phyloP scores from a whole-genome alignment of 1,140 invertebrate genomes.

The Polypedilum vanderplanki region DNA sequence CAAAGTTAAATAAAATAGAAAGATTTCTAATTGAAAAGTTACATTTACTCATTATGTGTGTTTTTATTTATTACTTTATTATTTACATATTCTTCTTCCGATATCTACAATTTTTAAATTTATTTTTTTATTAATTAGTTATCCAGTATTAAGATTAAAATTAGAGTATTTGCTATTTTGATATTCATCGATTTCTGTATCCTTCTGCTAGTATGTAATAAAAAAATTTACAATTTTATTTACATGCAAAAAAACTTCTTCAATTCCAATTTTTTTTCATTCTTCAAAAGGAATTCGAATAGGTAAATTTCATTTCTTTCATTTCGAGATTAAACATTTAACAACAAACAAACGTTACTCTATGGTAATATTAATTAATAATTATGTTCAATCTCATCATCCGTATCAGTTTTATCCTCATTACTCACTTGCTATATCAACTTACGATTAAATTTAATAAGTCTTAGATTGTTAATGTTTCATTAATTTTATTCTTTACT shows the following conservation, averaged over 20 bases:
- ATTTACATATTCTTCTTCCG: neutral
- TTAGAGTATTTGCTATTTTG: conserved; percentile 19
- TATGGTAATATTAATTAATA: neutral
- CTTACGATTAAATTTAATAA: conserved; percentile 8
- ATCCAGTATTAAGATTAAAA: neutral
- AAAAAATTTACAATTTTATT: neutral
- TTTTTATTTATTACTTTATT: neutral
- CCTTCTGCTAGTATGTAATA: neutral
- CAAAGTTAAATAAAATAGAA: neutral
- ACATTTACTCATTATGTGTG: neutral
- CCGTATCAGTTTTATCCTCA: neutral
- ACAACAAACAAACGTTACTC: conserved; percentile 5
- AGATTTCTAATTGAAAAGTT: neutral
- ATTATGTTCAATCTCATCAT: neutral
- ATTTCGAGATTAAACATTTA: conserved; percentile 1
- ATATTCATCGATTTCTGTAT: neutral
- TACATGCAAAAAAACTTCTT: conserved; percentile 12
- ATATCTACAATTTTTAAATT: neutral
- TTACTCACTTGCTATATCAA: neutral
- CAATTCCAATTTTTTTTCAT: neutral
- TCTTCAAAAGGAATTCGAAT: neutral
- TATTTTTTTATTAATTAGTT: neutral
- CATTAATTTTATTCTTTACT: too few species aligned
- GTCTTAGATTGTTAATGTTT: neutral
- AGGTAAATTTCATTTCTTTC: neutral